phyloP scores from a whole-genome alignment of 2,113 vertebrate genomes.

The Heloderma charlesbogerti region DNA sequence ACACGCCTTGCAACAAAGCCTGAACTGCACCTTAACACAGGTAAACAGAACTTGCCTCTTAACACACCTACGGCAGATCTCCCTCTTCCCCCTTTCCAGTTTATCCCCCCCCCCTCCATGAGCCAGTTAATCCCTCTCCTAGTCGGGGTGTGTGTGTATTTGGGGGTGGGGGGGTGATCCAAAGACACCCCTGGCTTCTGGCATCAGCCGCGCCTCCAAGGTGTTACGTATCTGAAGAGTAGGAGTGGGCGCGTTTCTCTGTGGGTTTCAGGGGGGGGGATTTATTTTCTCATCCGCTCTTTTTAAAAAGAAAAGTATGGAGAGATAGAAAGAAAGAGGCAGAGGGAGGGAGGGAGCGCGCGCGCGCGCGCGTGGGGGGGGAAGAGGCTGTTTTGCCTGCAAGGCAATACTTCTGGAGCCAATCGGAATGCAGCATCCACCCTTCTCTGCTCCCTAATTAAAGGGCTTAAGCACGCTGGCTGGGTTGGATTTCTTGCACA shows the following conservation, averaged over 20 bases:
- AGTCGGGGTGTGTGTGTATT: too few species aligned
- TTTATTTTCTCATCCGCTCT: slow-evolving; percentile 7
- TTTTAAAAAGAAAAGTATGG: not conserved
- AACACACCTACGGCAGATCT: not conserved
- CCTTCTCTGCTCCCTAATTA: slow-evolving; percentile 88
- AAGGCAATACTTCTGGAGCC: slow-evolving; percentile 85
- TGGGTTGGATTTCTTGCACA: slow-evolving; percentile 67
- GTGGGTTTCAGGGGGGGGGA: too few species aligned
- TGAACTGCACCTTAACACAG: not conserved
- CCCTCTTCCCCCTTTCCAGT: not conserved
- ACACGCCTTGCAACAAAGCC: too few species aligned
- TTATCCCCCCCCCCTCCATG: not conserved
- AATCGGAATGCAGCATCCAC: slow-evolving; percentile 88
- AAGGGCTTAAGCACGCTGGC: slow-evolving; percentile 84
- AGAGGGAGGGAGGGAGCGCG: slow-evolving; percentile 41
- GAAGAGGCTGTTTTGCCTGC: slow-evolving; percentile 81
- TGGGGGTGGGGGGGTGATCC: too few species aligned
- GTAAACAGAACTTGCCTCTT: too few species aligned
- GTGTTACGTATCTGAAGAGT: not conserved
- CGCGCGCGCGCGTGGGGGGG: not conserved
- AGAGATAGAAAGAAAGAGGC: slow-evolving; percentile 19
- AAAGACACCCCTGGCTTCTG: not conserved
- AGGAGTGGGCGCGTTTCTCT: not conserved
- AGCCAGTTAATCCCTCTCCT: not conserved
- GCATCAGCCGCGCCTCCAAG: not conserved